Evolutionary conservation across 2,797 vertebrate species (phyloP).

Genomic region (Argentina silus): DNA sequence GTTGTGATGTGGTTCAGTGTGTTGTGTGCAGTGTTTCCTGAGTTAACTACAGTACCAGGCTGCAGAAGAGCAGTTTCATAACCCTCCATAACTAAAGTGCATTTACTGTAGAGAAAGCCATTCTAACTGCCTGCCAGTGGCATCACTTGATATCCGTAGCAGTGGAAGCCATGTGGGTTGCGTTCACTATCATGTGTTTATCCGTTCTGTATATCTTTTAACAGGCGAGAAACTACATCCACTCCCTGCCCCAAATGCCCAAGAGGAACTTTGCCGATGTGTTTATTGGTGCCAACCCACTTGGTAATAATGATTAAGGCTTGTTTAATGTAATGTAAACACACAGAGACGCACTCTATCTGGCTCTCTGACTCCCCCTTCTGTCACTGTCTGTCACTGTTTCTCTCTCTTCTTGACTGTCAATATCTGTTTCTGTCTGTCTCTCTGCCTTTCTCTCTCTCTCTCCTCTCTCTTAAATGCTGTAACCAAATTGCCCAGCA

Average conservation of each 20-base stretch:
- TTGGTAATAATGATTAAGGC: slow-evolving; percentile 77
- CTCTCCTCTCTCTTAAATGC: not conserved
- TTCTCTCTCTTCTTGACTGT: too few relatives aligned
- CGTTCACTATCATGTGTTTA: not conserved
- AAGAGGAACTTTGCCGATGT: slow-evolving; percentile 98
- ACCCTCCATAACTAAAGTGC: not conserved
- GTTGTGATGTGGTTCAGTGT: not conserved
- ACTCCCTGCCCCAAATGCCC: slow-evolving; percentile 93
- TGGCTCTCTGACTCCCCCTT: slow-evolving; percentile 51
- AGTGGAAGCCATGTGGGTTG: not conserved
- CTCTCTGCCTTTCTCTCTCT: not conserved
- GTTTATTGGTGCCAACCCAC: slow-evolving; percentile 96
- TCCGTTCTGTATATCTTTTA: slow-evolving; percentile 24
- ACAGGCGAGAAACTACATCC: slow-evolving; percentile 98
- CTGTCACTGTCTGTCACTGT: slow-evolving; percentile 10
- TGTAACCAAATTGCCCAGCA: too few relatives aligned
- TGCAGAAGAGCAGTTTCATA: not conserved
- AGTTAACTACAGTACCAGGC: not conserved
- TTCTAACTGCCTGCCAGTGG: not conserved
- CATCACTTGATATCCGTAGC: not conserved
- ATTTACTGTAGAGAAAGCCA: not conserved
- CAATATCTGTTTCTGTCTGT: not conserved
- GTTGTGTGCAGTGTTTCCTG: not conserved
- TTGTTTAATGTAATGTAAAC: slow-evolving; percentile 41
- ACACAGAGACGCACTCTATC: not conserved